phyloP scores from a whole-genome alignment of 2,113 vertebrate genomes.

The Nestor notabilis region DNA sequence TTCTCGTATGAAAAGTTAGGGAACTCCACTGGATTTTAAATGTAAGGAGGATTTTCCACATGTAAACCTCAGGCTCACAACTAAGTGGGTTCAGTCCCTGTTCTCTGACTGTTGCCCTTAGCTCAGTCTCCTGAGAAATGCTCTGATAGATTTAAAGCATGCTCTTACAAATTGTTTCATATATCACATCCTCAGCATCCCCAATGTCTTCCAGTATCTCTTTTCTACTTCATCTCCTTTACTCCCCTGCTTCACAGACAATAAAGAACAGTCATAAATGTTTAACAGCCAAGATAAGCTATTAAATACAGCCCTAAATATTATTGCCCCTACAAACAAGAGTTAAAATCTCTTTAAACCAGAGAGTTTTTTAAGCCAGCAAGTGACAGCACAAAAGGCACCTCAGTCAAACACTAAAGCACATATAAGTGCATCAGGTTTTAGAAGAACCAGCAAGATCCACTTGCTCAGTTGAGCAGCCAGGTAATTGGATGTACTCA shows the following conservation, averaged over 20 bases:
- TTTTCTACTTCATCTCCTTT: slow-evolving; percentile 41
- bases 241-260: slow-evolving; percentile 23
- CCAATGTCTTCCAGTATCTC: slow-evolving; percentile 46
- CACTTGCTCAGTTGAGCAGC: neutral
- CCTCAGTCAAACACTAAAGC: neutral
- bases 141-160: slow-evolving; percentile 24
- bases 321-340: slow-evolving; percentile 32
- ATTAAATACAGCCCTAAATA: slow-evolving; percentile 73
- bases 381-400: neutral
- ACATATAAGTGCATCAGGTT: neutral
- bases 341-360: neutral
- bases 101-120: neutral
- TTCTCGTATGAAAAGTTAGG: neutral
- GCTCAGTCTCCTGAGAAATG: neutral
- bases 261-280: slow-evolving; percentile 71
- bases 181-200: slow-evolving; percentile 2
- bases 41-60: neutral
- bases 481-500: neutral
- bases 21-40: neutral
- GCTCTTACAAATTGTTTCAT: neutral
- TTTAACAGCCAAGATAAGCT: slow-evolving; percentile 70
- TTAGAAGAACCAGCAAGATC: neutral
- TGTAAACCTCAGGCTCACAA: neutral
- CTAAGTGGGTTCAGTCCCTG: neutral
- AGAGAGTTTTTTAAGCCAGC: slow-evolving; percentile 38